Percentiles rank a stretch among this genome's conserved stretches.
These are phyloP conservation scores for Megathymus violae DNA, from an alignment of 1,140 invertebrate genomes.

Conservation along the genomic window DNA sequence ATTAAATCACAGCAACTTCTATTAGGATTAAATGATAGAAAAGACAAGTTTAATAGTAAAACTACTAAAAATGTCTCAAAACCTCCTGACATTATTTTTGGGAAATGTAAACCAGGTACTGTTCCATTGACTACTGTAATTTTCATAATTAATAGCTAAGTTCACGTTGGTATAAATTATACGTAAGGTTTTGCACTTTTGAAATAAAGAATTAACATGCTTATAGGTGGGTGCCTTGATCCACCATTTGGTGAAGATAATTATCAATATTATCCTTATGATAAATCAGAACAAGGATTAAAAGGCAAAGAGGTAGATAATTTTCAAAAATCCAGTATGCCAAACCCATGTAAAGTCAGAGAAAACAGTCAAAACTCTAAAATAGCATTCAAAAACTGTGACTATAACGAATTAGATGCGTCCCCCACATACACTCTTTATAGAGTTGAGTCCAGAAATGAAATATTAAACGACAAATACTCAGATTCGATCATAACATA, in stretches of 20 bases:
- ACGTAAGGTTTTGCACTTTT: too few relatives aligned
- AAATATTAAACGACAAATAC: constrained; percentile 35
- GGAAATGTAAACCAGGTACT: constrained; percentile 73
- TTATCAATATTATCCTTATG: constrained; percentile 54
- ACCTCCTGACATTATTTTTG: constrained; percentile 52
- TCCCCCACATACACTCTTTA: constrained; percentile 8
- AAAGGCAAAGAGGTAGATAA: constrained; percentile 11
- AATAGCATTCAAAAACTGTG: neutral
- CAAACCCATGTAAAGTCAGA: constrained; percentile 13
- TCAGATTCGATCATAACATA: constrained; percentile 61
- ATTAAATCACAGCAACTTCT: constrained; percentile 1
- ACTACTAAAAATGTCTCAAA: constrained; percentile 22
- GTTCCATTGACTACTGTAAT: neutral
- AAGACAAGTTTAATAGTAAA: constrained; percentile 38
- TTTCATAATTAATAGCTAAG: too few relatives aligned
- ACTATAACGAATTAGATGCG: neutral
- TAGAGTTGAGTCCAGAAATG: constrained; percentile 13
- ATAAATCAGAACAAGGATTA: constrained; percentile 24
- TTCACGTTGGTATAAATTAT: too few relatives aligned
- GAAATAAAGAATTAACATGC: constrained; percentile 4
- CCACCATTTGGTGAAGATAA: constrained; percentile 71
- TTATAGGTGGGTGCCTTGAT: constrained; percentile 71
- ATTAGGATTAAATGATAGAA: constrained; percentile 35
- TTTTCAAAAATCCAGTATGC: constrained; percentile 19
- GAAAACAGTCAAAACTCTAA: constrained; percentile 10